Evolutionary conservation across 2,797 vertebrate genomes (phyloP).

Genomic region (Anabas testudineus): DNA sequence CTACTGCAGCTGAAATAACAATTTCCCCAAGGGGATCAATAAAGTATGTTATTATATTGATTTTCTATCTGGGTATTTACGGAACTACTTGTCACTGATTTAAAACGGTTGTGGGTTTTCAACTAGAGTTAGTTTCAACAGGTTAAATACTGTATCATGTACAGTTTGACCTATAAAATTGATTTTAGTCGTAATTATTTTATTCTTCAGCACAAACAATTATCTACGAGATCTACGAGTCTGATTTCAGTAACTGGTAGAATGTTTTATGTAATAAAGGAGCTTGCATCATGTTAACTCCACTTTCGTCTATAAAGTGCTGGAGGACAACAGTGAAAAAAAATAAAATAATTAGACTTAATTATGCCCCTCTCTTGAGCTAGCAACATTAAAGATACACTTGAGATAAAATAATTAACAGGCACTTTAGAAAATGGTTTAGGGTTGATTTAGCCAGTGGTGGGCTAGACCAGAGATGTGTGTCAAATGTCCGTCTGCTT

Average conservation of each 20-base stretch:
- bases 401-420: conserved; percentile 3
- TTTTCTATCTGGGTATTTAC: rapidly evolving
- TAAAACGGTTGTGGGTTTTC: background rate
- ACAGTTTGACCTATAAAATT: background rate
- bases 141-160: background rate
- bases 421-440: conserved; percentile 29
- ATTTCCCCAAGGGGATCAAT: too few species aligned
- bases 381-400: conserved; percentile 7
- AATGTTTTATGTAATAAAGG: background rate
- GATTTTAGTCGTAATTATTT: background rate
- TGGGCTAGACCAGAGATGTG: conserved; percentile 36
- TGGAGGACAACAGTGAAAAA: background rate
- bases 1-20: too few species aligned
- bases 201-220: background rate
- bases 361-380: background rate
- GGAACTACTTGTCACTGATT: rapidly evolving
- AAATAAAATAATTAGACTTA: background rate
- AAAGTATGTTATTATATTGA: too few species aligned
- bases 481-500: conserved; percentile 50
- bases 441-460: conserved; percentile 27
- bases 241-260: background rate
- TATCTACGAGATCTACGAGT: background rate
- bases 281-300: background rate
- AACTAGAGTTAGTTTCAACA: background rate
- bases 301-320: background rate